Evolutionary conservation across 2,888 invertebrate species (phyloP).

Genomic region (Drosophila nigricruria): DNA sequence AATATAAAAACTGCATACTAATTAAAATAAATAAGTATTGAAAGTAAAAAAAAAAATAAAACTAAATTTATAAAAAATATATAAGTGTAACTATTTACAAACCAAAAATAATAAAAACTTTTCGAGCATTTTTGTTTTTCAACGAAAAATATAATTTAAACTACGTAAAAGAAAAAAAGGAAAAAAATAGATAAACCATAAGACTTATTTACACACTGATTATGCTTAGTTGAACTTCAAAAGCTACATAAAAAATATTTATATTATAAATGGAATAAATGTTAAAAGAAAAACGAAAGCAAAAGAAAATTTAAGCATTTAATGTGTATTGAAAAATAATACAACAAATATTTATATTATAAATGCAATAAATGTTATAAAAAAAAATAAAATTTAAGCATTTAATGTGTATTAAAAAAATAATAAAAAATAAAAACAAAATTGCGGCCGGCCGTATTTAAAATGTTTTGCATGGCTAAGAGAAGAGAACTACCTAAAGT

Average conservation of each 20-base stretch:
- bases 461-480: constrained; percentile 55
- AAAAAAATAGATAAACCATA: constrained; percentile 63
- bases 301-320: constrained; percentile 1
- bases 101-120: constrained; percentile 28
- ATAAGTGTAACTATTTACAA: constrained; percentile 55
- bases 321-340: constrained; percentile 17
- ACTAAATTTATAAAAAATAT: constrained; percentile 19
- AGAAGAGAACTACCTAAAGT: constrained; percentile 15
- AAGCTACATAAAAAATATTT: constrained; percentile 37
- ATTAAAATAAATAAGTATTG: constrained; percentile 33
- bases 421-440: constrained; percentile 45
- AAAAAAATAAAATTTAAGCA: constrained; percentile 52
- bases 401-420: constrained; percentile 37
- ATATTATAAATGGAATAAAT: constrained; percentile 32
- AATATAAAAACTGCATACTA: constrained; percentile 27
- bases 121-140: constrained; percentile 62
- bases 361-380: constrained; percentile 56
- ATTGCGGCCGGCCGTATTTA: constrained; percentile 66
- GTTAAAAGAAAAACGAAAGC: background rate
- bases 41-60: constrained; percentile 10
- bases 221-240: constrained; percentile 78
- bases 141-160: constrained; percentile 40
- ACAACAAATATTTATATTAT: constrained; percentile 21
- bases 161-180: constrained; percentile 45
- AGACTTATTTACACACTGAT: constrained; percentile 82